Evolutionary conservation across 2,888 invertebrate species (phyloP).

Genomic region (Cheilosia variabilis): DNA sequence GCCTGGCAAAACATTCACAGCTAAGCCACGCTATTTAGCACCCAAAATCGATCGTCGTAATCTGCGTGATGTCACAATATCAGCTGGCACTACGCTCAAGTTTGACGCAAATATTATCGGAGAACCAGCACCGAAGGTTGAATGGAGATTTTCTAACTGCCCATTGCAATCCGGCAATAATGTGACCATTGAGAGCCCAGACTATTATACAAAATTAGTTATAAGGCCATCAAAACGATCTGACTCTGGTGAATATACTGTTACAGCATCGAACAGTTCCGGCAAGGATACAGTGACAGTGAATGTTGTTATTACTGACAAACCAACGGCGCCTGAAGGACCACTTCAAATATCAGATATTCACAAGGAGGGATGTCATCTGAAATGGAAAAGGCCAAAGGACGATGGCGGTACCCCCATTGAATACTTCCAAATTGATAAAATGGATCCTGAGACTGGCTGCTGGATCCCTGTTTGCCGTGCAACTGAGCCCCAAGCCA

Average conservation of each 20-base stretch:
- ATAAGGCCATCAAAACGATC: conserved; percentile 91
- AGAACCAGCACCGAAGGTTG: conserved; percentile 96
- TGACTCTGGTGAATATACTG: conserved; percentile 94
- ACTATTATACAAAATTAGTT: conserved; percentile 94
- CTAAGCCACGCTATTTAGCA: conserved; percentile 94
- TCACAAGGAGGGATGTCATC: conserved; percentile 95
- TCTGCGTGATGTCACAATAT: conserved; percentile 94
- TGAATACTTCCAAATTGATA: conserved; percentile 98
- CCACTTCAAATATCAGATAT: conserved; percentile 94
- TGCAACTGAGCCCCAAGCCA: conserved; percentile 91
- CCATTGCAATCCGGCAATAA: conserved; percentile 89
- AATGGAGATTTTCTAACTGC: conserved; percentile 95
- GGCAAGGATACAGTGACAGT: conserved; percentile 93
- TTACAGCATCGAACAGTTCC: conserved; percentile 93
- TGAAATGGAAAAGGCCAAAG: conserved; percentile 97
- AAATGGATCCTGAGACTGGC: conserved; percentile 95
- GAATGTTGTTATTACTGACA: conserved; percentile 93
- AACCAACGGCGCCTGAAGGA: conserved; percentile 94
- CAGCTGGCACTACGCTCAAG: conserved; percentile 96
- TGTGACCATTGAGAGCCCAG: conserved; percentile 91
- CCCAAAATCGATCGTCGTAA: conserved; percentile 98
- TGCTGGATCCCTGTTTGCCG: conserved; percentile 95
- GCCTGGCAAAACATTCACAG: conserved; percentile 92
- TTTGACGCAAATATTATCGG: conserved; percentile 97
- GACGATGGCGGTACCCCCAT: conserved; percentile 98